A percentile compares a stretch with the other conserved stretches of the same genome.
These are phyloP conservation scores for Mirza zaza DNA, from an alignment of 2,113 vertebrate species.

Conservation along the genomic window DNA sequence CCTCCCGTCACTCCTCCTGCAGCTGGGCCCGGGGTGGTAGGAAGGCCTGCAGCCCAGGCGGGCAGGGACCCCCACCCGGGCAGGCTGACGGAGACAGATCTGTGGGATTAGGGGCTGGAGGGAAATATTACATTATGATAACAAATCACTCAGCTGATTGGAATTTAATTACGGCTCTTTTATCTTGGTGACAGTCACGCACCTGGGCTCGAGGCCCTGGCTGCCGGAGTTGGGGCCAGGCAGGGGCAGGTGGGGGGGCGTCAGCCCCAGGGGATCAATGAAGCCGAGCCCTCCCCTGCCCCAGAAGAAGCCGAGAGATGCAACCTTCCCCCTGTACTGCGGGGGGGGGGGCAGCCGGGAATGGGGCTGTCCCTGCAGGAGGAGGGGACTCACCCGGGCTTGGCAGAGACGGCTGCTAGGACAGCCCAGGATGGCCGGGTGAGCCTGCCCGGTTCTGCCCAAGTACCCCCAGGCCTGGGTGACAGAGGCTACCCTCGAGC, in stretches of 20 bases:
- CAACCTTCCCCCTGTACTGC: not conserved
- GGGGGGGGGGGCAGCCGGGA: not conserved
- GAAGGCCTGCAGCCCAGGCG: not conserved
- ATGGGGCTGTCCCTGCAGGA: not conserved
- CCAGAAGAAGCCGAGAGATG: not conserved
- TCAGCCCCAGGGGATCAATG: conserved; percentile 73
- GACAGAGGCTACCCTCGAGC: conserved; percentile 22
- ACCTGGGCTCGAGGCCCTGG: conserved; percentile 80
- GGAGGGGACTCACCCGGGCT: fast-evolving
- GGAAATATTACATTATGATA: conserved; percentile 82
- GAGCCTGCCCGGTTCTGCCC: fast-evolving
- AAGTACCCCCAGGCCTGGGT: not conserved
- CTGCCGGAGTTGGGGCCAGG: not conserved
- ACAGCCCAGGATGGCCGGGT: fast-evolving
- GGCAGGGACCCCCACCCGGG: not conserved
- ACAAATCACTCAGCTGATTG: conserved; percentile 87
- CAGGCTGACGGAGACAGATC: conserved; percentile 22
- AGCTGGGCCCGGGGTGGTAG: not conserved
- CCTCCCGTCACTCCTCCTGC: not conserved
- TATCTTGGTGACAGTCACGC: conserved; percentile 84
- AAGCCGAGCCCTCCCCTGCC: not conserved
- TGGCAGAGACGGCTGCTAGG: not conserved
- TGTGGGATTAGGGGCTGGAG: conserved; percentile 77
- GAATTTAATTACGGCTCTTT: conserved; percentile 87
- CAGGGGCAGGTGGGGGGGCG: not conserved